These are phyloP conservation scores for Delichon dasypus DNA, from an alignment of 2,797 vertebrate genomes.

Conservation along the genomic window DNA sequence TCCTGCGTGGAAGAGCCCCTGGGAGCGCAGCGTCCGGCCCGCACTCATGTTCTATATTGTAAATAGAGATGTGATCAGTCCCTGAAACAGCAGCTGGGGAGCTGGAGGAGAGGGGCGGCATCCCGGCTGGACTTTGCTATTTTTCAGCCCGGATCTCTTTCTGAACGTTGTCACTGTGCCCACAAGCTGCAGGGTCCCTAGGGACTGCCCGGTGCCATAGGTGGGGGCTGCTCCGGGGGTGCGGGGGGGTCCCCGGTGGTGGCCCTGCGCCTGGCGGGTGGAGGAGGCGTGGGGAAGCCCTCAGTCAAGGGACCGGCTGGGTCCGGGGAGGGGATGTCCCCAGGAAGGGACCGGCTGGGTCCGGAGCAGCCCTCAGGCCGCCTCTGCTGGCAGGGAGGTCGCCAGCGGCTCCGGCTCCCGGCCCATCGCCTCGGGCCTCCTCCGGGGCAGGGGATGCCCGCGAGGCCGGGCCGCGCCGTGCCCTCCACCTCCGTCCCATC, in stretches of 20 bases:
- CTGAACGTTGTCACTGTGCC: slow-evolving; percentile 74
- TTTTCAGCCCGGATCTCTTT: slow-evolving; percentile 71
- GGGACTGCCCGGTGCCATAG: slow-evolving; percentile 63
- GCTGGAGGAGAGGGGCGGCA: slow-evolving; percentile 62
- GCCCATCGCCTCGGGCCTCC: slow-evolving; percentile 32
- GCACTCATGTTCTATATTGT: slow-evolving; percentile 78
- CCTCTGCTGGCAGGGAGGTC: slow-evolving; percentile 42
- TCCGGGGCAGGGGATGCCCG: slow-evolving; percentile 26
- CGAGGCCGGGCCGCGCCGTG: slow-evolving; percentile 45
- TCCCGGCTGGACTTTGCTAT: slow-evolving; percentile 68
- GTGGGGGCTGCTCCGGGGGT: background rate
- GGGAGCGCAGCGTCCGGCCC: slow-evolving; percentile 67
- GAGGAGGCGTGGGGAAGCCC: slow-evolving; percentile 26
- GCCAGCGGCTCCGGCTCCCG: background rate
- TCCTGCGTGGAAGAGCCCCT: slow-evolving; percentile 69
- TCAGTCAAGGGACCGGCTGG: slow-evolving; percentile 29
- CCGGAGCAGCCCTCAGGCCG: slow-evolving; percentile 34
- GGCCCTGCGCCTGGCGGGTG: background rate
- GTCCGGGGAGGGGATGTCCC: slow-evolving; percentile 40
- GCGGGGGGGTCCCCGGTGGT: background rate
- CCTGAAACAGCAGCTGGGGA: slow-evolving; percentile 68
- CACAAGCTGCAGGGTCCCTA: slow-evolving; percentile 53
- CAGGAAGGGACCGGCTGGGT: slow-evolving; percentile 52
- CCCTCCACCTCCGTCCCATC: slow-evolving; percentile 63
- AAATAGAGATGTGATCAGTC: slow-evolving; percentile 78